Conservation (phyloP, 2,888 invertebrate genomes). For the Lymantria monacha region DNA sequence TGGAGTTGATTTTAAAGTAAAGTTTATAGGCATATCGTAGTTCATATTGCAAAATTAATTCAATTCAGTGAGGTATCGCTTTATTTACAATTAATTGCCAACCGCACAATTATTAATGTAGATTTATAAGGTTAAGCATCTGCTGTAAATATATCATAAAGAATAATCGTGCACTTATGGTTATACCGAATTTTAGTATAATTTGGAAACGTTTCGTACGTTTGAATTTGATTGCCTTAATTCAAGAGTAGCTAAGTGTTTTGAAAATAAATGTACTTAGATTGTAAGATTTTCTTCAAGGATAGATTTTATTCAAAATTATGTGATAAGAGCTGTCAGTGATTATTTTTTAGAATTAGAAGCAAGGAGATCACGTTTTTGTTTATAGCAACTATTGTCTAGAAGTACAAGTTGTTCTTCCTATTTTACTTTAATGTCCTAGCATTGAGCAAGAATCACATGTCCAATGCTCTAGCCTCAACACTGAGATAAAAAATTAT, state of each 20-base stretch:
- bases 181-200: constrained; percentile 18
- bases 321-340: too few relatives aligned
- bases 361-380: too few relatives aligned
- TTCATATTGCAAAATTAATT: constrained; percentile 46
- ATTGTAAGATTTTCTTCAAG: too few relatives aligned
- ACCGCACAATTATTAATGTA: constrained; percentile 60
- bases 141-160: constrained; percentile 33
- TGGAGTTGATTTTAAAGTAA: constrained; percentile 35
- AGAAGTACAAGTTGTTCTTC: too few relatives aligned
- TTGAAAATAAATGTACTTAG: background rate
- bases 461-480: too few relatives aligned
- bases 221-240: constrained; percentile 7
- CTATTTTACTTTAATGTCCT: too few relatives aligned
- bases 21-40: constrained; percentile 64
- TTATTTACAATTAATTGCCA: constrained; percentile 62
- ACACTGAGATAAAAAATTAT: too few relatives aligned
- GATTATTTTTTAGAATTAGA: too few relatives aligned
- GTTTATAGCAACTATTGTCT: too few relatives aligned
- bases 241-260: background rate
- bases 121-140: constrained; percentile 41
- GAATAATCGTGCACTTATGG: constrained; percentile 29
- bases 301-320: too few relatives aligned
- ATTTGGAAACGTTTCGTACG: constrained; percentile 30
- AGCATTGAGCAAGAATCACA: too few relatives aligned
- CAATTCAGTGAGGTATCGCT: constrained; percentile 59